Conservation (phyloP, 1,140 invertebrate genomes). For the Globodera ellingtonae region DNA sequence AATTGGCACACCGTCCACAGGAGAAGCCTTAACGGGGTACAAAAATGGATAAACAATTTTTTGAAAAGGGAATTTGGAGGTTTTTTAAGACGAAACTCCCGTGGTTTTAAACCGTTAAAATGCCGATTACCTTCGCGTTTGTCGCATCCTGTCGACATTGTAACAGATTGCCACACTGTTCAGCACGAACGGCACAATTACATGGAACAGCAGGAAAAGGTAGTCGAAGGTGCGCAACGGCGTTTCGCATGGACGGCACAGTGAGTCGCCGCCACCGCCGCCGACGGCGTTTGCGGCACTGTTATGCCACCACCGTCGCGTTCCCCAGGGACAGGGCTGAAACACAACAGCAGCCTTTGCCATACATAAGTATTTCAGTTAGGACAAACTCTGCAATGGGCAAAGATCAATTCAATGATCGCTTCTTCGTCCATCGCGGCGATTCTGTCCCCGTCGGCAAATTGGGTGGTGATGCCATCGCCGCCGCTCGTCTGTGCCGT, state of each 20-base stretch:
- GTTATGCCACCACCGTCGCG: neutral
- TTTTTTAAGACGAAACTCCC: too few relatives aligned
- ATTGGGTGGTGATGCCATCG: neutral
- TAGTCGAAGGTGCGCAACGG: conserved; percentile 49
- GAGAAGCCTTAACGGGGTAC: conserved; percentile 24
- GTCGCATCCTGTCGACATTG: neutral
- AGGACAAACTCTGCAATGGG: conserved; percentile 29
- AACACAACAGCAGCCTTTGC: neutral
- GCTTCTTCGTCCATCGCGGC: neutral
- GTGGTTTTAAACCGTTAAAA: too few relatives aligned
- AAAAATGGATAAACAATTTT: too few relatives aligned
- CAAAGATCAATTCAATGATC: conserved; percentile 26
- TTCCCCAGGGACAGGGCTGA: conserved; percentile 53
- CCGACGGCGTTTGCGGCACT: too few relatives aligned
- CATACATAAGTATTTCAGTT: conserved; percentile 1
- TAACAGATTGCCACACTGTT: neutral
- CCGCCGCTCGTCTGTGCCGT: neutral
- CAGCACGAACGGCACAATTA: conserved; percentile 37
- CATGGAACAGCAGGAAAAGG: conserved; percentile 49
- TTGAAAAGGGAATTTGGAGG: too few relatives aligned
- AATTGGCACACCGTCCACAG: conserved; percentile 48
- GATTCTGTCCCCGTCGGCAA: neutral
- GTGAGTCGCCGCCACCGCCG: conserved; percentile 19
- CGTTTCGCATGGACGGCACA: conserved; percentile 30
- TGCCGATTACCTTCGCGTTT: neutral